Evolutionary conservation across 2,113 vertebrate genomes (phyloP), one percentile per base, ranked within the genome.

Genomic region (Cromileptes altivelis): DNA sequence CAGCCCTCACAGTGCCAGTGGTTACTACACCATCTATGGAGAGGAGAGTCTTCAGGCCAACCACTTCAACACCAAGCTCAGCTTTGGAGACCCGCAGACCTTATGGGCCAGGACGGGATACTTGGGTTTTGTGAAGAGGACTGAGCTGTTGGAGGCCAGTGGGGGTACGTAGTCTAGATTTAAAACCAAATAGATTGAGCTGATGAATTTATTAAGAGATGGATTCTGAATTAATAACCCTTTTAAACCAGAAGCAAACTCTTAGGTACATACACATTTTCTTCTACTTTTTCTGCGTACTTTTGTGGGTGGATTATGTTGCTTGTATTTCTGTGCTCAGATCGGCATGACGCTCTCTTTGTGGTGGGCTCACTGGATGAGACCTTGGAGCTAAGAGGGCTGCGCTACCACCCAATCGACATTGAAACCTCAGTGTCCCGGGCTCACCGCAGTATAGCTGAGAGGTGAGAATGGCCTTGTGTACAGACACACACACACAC

Each of bases 21-120:
- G 98, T 53, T 99, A 99, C 86, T 99, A 99, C 64, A 99, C 98
- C 42, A 99, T 99, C 94, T 99, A 99, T 0, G 98, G 98, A 55
- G 98, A 97, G 25, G 98, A 99, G 89, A 97, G 95, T 71, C 97
- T 99, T 0, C 98, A 99, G 86, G 98, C 98, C 0, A 97, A 99
- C 76, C 98, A 99, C 91, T 99, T 99, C 92, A 99, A 99, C 92
- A 98, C 97, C n/a, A 97, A 96, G 47, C 96, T 99, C 82, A 99
- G 98, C 93, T 99, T 99, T 10, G 98, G 98, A 0, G 98, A 99
- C 58, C 97, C 97, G 0, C 97, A 97, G 85, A 99, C 98, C 0
- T 95, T 98, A 9, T 99, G 98, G 98, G 98, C 97, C 4, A 95
- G 96, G 61, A 99, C 98, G 0, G 98, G 98, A 0, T 99, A 99